Conservation (phyloP, 2,113 vertebrate genomes). For the Coreoperca whiteheadi region DNA sequence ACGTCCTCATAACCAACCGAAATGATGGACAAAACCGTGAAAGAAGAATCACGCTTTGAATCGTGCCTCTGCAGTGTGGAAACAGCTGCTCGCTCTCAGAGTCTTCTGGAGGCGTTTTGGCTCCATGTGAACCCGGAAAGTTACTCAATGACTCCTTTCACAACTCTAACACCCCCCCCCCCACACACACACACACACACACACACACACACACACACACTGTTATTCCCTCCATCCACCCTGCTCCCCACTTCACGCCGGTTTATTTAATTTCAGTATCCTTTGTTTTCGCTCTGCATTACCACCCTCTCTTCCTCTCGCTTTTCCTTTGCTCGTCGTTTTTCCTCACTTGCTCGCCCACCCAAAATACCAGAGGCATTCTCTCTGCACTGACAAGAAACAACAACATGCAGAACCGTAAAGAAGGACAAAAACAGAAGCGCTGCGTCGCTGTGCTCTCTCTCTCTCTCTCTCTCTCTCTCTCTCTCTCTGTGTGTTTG, state of each 20-base stretch:
- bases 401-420: not conserved
- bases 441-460: conserved; percentile 3
- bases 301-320: not conserved
- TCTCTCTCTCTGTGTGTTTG: conserved; percentile 32
- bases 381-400: too few species aligned
- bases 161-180: not conserved
- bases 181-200: too few species aligned
- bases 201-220: too few species aligned
- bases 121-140: conserved; percentile 34
- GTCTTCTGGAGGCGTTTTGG: conserved; percentile 61
- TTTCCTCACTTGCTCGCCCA: not conserved
- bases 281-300: not conserved
- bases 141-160: conserved; percentile 67
- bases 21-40: too few species aligned
- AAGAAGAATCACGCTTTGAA: not conserved
- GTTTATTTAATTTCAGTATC: not conserved
- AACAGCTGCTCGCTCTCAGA: conserved; percentile 41
- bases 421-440: too few species aligned
- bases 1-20: not conserved
- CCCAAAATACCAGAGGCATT: not conserved
- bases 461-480: conserved; percentile 13
- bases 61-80: not conserved
- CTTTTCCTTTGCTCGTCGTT: not conserved
- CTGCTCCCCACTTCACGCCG: conserved; percentile 12
- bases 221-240: not conserved